phyloP scores from a whole-genome alignment of 2,888 invertebrate genomes.

The Sinelater perroti region DNA sequence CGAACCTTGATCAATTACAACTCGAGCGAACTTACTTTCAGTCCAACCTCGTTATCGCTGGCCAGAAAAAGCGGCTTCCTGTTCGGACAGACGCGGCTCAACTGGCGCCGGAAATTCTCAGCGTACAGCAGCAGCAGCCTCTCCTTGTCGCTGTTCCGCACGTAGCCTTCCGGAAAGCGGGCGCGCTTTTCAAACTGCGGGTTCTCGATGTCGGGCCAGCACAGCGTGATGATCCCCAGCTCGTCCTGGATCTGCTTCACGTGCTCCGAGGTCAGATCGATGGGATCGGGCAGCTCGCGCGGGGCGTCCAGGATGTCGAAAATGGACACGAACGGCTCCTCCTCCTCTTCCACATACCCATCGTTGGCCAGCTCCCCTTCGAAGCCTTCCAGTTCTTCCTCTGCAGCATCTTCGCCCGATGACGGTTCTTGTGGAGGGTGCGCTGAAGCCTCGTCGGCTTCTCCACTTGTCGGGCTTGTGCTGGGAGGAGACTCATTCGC shows the following conservation, averaged over 20 bases:
- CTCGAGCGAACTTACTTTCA: conserved; percentile 69
- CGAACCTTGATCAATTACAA: no score
- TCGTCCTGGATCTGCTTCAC: conserved; percentile 68
- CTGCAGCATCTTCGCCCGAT: background rate
- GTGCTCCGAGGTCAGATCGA: conserved; percentile 62
- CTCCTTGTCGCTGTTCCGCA: conserved; percentile 74
- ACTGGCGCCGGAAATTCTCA: conserved; percentile 82
- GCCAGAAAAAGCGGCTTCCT: conserved; percentile 75
- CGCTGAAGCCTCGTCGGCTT: no score
- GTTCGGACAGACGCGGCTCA: conserved; percentile 65
- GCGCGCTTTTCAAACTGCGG: conserved; percentile 67
- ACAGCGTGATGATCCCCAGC: conserved; percentile 69
- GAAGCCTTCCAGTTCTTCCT: conserved; percentile 14
- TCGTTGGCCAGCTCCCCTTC: conserved; percentile 22
- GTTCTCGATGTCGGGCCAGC: conserved; percentile 69
- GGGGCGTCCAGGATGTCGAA: conserved; percentile 55
- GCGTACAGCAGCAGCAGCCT: conserved; percentile 75
- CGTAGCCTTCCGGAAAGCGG: conserved; percentile 72
- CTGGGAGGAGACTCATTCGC: background rate
- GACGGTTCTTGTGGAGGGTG: background rate
- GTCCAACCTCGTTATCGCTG: conserved; percentile 78
- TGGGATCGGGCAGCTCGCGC: conserved; percentile 52
- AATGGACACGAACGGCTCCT: conserved; percentile 50
- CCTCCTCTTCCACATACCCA: conserved; percentile 47
- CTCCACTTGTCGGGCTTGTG: no score